Evolutionary conservation across 2,888 invertebrate genomes (phyloP), one percentile per base, ranked within the genome.

Genomic region (Temnothorax unifasciatus): DNA sequence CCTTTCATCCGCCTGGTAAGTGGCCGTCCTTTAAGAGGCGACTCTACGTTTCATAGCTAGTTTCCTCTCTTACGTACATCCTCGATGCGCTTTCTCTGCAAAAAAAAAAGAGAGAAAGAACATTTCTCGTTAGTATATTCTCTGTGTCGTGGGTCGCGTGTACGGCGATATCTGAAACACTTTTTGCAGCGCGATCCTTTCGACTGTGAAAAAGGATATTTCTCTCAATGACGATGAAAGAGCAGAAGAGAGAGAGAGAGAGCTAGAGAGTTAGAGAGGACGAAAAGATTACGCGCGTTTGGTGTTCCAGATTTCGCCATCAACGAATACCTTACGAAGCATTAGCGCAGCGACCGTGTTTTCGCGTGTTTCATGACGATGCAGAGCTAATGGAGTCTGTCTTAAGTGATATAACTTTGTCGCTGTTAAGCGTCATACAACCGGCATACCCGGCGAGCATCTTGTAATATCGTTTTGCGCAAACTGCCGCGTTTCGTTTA

Each of bases 21-120:
- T 64, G 64, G 77, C 44, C 81, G 79, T 82, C 63, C 83, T 83
- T 83, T 74, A 75, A 74, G 77, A 64, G 34, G 52, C 69, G 77
- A 79, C 76, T 83, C 76, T 86, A 87, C 74, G 79, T 77, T 85
- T 85, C 84, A 63, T 76, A 81, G 79, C 87, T 81, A 83, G 64
- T 81, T 85, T 66, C 82, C 84, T 61, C 84, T 90, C 94, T 95
- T 96, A 96, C 96, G 96, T 96, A 97, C 97, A 97, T 97, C 97
- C 95, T 97, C 97, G 96, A 97, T 96, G 96, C 96, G 97, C 95
- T 97, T 97, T 96, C 96, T 97, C 97, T 97, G 97, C 92, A 97
- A 97, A 96, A 94, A 96, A 94, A 95, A 93, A 59, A 95, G 95
- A 95, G 95, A 94, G 94, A 92, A 92, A 93, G n/a, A 68, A 54